Percentiles rank a stretch among this genome's conserved stretches.
Conservation (phyloP, 2,113 vertebrate species). For the Eurystomus gularis region DNA sequence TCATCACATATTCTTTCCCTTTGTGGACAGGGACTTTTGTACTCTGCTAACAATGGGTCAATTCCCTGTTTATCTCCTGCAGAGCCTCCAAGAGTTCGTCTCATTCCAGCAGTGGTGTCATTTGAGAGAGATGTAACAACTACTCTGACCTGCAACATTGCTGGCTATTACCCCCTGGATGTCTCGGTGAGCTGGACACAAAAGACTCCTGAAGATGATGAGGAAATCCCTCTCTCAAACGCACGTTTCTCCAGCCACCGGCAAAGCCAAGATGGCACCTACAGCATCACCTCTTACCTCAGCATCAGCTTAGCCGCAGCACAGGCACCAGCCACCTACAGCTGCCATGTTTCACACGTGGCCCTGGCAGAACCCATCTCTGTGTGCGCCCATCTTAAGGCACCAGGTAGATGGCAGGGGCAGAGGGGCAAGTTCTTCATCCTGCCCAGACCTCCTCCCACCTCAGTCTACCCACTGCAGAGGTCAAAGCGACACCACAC, state of each 20-base stretch:
- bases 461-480: not conserved
- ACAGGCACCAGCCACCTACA: conserved; percentile 70
- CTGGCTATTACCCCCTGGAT: conserved; percentile 69
- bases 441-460: not conserved
- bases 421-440: rapidly evolving
- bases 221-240: not conserved
- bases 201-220: not conserved
- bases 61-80: not conserved
- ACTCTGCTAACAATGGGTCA: not conserved
- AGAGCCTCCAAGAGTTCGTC: conserved; percentile 30
- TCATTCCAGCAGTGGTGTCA: not conserved
- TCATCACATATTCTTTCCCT: not conserved
- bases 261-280: conserved; percentile 77
- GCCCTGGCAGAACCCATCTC: conserved; percentile 54
- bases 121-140: not conserved
- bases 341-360: conserved; percentile 79
- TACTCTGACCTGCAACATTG: conserved; percentile 34
- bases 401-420: conserved; percentile 3
- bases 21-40: not conserved
- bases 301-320: conserved; percentile 26
- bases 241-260: conserved; percentile 78
- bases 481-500: not conserved
- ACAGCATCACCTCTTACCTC: conserved; percentile 77
- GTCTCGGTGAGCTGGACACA: conserved; percentile 53
- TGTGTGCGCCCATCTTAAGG: not conserved